Evolutionary conservation across 2,113 vertebrate genomes (phyloP), one percentile per base, ranked within the genome.

Genomic region (Mastomys natalensis): DNA sequence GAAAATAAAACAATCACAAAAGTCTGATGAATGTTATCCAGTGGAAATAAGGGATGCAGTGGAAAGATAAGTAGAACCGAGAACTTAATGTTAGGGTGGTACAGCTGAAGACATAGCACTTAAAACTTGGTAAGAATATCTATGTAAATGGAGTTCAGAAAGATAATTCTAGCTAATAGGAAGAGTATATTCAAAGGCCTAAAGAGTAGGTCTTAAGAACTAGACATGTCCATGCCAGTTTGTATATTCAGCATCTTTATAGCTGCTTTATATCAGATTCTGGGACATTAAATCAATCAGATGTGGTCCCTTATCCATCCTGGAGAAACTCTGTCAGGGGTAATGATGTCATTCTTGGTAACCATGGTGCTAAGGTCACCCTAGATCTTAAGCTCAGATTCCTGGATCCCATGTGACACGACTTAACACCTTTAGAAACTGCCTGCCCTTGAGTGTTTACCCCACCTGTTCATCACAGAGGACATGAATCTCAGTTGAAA

Each of bases 371-470:
- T 90, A 96, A 97, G 88, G 97, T 98, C 95, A 97, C 73, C 91
- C 78, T 94, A 95, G 82, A 92, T 96, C 90, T 97, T 97, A 77
- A 97, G 86, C 34, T 95, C 81, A 89, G 19, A 92, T 78, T 95
- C 53, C 60, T 95, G 66, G 76, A 60, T 92, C n/a, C 55, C 95
- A 94, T 95, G 92, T 97, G 96, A 97, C 68, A 97, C 87, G 90
- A 95, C 88, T 97, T 97, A 97, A 95, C 86, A 96, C 91, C 45
- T 92, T 95, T 88, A 95, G 87, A 93, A 95, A 92, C 62, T 96
- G 82, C 73, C 66, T 97, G 82, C 58, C 89, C 86, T 97, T 97
- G 80, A 97, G 68, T 85, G 55, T 93, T 92, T 95, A 82, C 26
- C 37, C 62, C 43, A 95, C 53, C 66, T 95, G 85, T 97, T 86